Percentiles rank a stretch among this genome's conserved stretches.
These are phyloP conservation scores for Pteropus alecto DNA, from an alignment of 2,113 vertebrate genomes.

Conservation along the genomic window DNA sequence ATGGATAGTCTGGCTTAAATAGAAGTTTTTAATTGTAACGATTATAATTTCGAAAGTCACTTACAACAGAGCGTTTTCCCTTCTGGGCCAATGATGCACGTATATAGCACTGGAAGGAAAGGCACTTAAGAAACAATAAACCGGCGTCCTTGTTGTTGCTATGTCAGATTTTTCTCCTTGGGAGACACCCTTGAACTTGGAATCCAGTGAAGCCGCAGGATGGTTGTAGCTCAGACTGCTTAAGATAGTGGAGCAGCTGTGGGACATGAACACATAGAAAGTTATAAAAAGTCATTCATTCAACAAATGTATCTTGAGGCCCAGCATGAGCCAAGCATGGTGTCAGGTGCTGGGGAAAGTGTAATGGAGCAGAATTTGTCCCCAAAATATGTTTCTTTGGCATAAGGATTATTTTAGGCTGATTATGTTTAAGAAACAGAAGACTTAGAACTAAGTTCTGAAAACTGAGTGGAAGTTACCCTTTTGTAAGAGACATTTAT, in stretches of 20 bases:
- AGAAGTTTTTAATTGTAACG: slow-evolving; percentile 44
- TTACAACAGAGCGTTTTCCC: slow-evolving; percentile 7
- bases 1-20: slow-evolving; percentile 28
- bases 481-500: background rate
- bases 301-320: background rate
- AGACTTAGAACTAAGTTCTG: background rate
- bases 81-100: slow-evolving; percentile 27
- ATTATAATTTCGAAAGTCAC: slow-evolving; percentile 51
- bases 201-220: background rate
- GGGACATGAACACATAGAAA: background rate
- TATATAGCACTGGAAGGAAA: slow-evolving; percentile 10
- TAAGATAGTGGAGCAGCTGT: background rate
- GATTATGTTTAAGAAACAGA: background rate
- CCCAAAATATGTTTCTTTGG: background rate
- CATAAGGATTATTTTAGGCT: background rate
- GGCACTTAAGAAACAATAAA: slow-evolving; percentile 35
- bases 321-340: background rate
- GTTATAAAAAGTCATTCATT: background rate
- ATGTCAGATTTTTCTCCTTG: background rate
- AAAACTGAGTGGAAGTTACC: background rate
- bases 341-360: background rate
- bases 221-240: background rate
- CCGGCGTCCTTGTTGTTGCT: background rate
- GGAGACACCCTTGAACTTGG: slow-evolving; percentile 3
- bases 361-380: background rate